Evolutionary conservation across 2,888 invertebrate species (phyloP).

Genomic region (Pyrrhosoma nymphula): DNA sequence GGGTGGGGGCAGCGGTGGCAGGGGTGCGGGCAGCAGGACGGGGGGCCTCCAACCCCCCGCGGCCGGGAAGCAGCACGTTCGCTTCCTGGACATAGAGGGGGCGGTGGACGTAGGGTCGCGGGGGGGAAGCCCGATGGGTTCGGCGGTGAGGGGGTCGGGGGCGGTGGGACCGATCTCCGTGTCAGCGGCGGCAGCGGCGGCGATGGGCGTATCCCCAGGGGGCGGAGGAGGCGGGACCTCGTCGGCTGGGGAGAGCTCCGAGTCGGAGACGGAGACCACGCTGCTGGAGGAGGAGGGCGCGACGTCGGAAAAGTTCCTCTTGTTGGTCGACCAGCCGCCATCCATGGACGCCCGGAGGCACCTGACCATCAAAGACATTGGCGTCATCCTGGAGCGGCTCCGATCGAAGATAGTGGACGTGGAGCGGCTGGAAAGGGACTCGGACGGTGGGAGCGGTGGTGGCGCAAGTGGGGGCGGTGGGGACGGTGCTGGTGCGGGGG

Average conservation of each 20-base stretch:
- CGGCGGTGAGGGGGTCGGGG: constrained; percentile 73
- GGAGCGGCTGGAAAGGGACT: constrained; percentile 93
- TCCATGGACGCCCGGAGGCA: constrained; percentile 95
- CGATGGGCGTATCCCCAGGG: constrained; percentile 75
- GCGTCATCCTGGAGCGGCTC: constrained; percentile 94
- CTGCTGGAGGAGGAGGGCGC: constrained; percentile 94
- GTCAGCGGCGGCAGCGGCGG: constrained; percentile 79
- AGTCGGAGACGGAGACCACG: constrained; percentile 96
- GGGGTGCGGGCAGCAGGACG: constrained; percentile 69
- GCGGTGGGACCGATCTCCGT: constrained; percentile 87
- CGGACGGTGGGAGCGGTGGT: constrained; percentile 80
- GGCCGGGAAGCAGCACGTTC: constrained; percentile 79
- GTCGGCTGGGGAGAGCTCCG: constrained; percentile 86
- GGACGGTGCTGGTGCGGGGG: constrained; percentile 71
- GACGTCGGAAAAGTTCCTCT: constrained; percentile 94
- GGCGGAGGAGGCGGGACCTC: constrained; percentile 73
- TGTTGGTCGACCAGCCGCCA: constrained; percentile 92
- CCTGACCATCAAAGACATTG: constrained; percentile 96
- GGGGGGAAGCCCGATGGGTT: constrained; percentile 75
- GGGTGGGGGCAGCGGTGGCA: constrained; percentile 73
- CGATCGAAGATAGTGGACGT: constrained; percentile 96
- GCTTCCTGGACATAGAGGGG: constrained; percentile 90
- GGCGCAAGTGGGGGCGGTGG: constrained; percentile 13
- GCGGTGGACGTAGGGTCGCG: constrained; percentile 75
- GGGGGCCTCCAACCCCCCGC: constrained; percentile 69